Evolutionary conservation across 2,113 vertebrate species (phyloP), one percentile per base, ranked within the genome.

Genomic region (Bagarius yarrelli): DNA sequence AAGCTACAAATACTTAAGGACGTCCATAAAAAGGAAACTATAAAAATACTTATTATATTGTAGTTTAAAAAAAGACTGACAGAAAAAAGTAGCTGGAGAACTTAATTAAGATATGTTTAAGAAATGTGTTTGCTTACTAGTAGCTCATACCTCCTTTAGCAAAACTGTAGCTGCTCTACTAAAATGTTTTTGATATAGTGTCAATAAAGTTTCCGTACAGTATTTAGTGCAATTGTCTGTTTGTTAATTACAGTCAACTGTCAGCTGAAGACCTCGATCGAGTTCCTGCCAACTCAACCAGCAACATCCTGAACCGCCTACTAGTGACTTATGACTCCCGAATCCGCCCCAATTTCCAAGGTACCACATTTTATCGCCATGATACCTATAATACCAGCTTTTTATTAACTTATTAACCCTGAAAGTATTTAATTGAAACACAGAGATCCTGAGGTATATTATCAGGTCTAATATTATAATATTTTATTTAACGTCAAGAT

Each of bases 331-430:
- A 98, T 70, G 96, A 99, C 86, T 94, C 96, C 77, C 93, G 97
- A 88, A 97, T 99, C 91, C 94, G 96, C 67, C 97, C 97, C 30
- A 98, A 99, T 91, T 99, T 99, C 89, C 95, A 98, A 96, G 96
- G 97, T 98, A 77, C 47, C 53, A 36, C 14, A 1, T 0, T 66
- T 32, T 8, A 55, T 50, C 36, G 18, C 11, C 30, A 6, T 34
- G 25, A 23, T 32, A 25, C 16, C n/a, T 76, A 8, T 40, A n/a
- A n/a, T n/a, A n/a, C n/a, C n/a, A n/a, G 9, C 18, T 32, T 72
- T 32, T n/a, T 44, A 56, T 55, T n/a, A 19, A 16, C n/a, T n/a
- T n/a, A n/a, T n/a, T n/a, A n/a, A n/a, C n/a, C n/a, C n/a, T n/a
- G n/a, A n/a, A n/a, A n/a, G n/a, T n/a, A n/a, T n/a, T n/a, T 34